These are phyloP conservation scores for Cryptocheilus praepositus DNA, from an alignment of 2,888 invertebrate genomes.

Conservation along the genomic window DNA sequence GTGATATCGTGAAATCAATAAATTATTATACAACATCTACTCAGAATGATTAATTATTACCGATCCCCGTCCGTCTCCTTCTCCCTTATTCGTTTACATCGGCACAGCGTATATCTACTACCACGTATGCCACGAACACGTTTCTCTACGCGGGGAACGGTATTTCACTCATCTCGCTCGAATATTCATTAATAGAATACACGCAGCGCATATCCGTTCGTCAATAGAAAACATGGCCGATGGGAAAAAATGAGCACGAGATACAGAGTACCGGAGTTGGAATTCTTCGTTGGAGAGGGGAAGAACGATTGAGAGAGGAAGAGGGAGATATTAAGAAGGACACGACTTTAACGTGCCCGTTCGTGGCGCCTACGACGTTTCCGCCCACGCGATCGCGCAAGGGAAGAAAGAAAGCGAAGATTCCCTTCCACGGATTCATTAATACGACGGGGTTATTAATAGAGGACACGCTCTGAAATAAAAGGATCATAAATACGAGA, in stretches of 20 bases:
- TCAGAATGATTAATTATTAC: conserved; percentile 46
- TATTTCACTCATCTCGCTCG: conserved; percentile 36
- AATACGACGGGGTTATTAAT: conserved; percentile 66
- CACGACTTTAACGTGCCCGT: conserved; percentile 9
- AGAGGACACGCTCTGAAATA: conserved; percentile 65
- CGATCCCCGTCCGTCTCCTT: not conserved
- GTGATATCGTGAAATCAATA: conserved; percentile 39
- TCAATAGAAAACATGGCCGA: conserved; percentile 28
- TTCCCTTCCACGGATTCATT: conserved; percentile 56
- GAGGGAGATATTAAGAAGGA: not conserved
- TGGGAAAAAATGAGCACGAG: not conserved
- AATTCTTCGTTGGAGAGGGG: conserved; percentile 8
- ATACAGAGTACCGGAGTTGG: conserved; percentile 1
- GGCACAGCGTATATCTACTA: conserved; percentile 33
- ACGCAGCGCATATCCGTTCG: conserved; percentile 24
- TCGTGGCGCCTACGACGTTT: conserved; percentile 41
- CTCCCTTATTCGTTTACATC: too few species aligned
- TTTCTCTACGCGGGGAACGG: conserved; percentile 17
- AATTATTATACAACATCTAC: conserved; percentile 42
- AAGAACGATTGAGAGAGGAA: not conserved
- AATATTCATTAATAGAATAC: conserved; percentile 47
- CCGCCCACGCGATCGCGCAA: conserved; percentile 44
- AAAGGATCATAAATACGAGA: conserved; percentile 59
- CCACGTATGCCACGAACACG: conserved; percentile 22
- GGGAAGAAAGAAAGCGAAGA: conserved; percentile 22